Percentiles rank a stretch among this genome's conserved stretches.
Conservation (phyloP, 2,797 vertebrate genomes). For the Trematomus bernacchii region DNA sequence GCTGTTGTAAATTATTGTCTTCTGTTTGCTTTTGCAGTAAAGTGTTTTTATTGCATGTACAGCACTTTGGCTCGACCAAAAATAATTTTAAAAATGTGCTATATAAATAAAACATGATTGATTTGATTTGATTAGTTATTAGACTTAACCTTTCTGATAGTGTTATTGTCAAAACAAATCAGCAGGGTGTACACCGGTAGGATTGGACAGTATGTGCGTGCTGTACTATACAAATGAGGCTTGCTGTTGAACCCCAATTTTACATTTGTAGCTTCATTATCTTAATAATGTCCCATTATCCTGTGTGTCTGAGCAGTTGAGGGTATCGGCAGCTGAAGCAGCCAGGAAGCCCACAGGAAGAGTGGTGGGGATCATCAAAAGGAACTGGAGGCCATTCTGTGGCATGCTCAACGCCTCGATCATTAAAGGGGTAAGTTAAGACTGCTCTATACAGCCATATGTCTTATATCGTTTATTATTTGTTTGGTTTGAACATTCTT, state of each 20-base stretch:
- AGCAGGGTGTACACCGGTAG: not conserved
- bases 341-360: conserved; percentile 90
- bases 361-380: conserved; percentile 96
- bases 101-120: too few species aligned
- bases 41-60: too few species aligned
- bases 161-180: not conserved
- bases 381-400: conserved; percentile 96
- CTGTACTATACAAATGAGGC: too few species aligned
- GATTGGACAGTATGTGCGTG: not conserved
- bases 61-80: too few species aligned
- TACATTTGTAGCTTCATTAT: not conserved
- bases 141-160: not conserved
- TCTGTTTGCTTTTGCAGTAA: too few species aligned
- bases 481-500: not conserved
- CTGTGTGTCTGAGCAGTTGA: conserved; percentile 81
- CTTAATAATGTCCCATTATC: not conserved
- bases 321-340: conserved; percentile 73
- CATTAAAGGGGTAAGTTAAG: conserved; percentile 86
- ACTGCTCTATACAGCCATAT: not conserved
- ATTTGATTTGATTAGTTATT: rapidly evolving
- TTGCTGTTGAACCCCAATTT: not conserved
- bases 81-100: too few species aligned
- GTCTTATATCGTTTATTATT: not conserved
- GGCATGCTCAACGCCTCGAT: conserved; percentile 94
- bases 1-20: too few species aligned